Conservation (phyloP, 2,113 vertebrate genomes). For the Vulpes ferrilata region DNA sequence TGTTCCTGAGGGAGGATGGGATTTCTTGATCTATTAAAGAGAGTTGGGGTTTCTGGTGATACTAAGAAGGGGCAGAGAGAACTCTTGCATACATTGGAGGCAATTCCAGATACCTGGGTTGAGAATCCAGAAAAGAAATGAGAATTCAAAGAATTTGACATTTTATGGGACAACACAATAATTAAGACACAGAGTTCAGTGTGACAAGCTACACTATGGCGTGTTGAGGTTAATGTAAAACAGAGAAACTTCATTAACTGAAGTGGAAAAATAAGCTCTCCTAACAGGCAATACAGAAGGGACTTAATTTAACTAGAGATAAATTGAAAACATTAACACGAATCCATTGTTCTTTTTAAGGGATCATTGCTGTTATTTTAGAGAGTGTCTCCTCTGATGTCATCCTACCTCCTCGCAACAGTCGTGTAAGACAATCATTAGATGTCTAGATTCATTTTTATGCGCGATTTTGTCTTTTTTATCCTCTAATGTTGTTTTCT, state of each 20-base stretch:
- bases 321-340: not conserved
- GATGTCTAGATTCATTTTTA: too few relatives aligned
- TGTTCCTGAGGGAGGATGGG: not conserved
- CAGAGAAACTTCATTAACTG: not conserved
- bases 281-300: not conserved
- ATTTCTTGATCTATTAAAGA: not conserved
- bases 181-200: not conserved
- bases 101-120: not conserved
- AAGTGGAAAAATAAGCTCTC: not conserved
- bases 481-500: not conserved
- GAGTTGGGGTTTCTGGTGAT: not conserved
- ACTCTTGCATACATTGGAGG: not conserved
- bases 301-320: not conserved
- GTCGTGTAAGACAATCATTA: not conserved
- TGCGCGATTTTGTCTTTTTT: not conserved
- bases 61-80: not conserved
- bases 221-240: slow-evolving; percentile 8
- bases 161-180: not conserved
- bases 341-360: not conserved
- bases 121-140: not conserved
- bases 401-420: not conserved
- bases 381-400: not conserved
- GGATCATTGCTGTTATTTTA: not conserved
- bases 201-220: not conserved
- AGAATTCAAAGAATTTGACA: not conserved